Evolutionary conservation across 2,113 vertebrate genomes (phyloP).

Genomic region (Donacobius atricapilla): DNA sequence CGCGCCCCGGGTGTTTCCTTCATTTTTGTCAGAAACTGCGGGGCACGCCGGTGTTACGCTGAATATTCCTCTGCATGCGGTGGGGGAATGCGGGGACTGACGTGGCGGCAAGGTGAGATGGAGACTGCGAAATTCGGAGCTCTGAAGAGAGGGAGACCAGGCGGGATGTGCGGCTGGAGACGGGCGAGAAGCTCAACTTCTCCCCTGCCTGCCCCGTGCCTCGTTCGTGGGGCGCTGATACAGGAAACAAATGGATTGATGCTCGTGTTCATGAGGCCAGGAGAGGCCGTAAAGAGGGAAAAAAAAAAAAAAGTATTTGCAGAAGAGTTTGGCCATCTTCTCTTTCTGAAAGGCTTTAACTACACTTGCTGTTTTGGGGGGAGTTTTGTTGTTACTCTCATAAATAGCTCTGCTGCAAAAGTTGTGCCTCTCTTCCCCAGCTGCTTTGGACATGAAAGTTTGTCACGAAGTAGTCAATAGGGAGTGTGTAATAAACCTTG

Average conservation of each 20-base stretch:
- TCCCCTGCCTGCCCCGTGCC: not conserved
- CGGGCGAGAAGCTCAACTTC: not conserved
- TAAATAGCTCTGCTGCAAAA: slow-evolving; percentile 9
- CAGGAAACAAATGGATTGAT: rapidly evolving
- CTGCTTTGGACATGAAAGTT: slow-evolving; percentile 25
- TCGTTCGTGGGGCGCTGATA: rapidly evolving
- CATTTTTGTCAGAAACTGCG: not conserved
- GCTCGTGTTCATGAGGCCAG: rapidly evolving
- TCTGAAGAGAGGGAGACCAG: not conserved
- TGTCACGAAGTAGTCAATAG: slow-evolving; percentile 7
- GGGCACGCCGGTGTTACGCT: rapidly evolving
- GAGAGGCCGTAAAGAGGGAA: not conserved
- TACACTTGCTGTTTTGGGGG: not conserved
- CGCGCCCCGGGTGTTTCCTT: not conserved
- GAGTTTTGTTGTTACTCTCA: not conserved
- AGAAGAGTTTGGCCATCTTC: not conserved
- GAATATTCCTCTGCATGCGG: not conserved
- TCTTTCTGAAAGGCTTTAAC: not conserved
- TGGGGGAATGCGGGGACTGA: not conserved
- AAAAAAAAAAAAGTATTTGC: rapidly evolving
- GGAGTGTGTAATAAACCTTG: slow-evolving; percentile 83
- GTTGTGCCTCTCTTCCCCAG: not conserved
- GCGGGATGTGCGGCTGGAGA: not conserved
- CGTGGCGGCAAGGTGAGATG: not conserved
- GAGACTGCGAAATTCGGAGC: not conserved